Evolutionary conservation across 2,113 vertebrate species (phyloP).

Genomic region (Hystrix brachyura): DNA sequence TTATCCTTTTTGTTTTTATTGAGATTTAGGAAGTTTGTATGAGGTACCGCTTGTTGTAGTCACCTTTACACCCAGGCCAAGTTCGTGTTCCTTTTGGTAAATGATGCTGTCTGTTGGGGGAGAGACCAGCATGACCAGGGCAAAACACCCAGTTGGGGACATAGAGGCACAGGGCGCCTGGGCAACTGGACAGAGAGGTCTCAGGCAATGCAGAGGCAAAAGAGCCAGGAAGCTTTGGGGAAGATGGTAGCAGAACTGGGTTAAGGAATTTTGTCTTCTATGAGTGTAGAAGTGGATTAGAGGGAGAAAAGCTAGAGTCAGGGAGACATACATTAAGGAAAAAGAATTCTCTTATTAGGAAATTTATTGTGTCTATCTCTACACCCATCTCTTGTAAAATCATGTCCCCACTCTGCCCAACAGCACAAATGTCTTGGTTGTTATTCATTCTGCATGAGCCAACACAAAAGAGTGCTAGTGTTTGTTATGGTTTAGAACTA

Average conservation of each 20-base stretch:
- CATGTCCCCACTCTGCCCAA: neutral
- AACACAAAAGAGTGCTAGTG: neutral
- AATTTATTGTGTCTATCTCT: neutral
- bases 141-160: neutral
- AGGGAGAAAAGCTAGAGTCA: neutral
- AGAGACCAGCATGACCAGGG: neutral
- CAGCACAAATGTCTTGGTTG: neutral
- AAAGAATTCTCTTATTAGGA: neutral
- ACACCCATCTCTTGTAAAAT: neutral
- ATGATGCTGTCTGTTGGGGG: neutral
- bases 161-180: neutral
- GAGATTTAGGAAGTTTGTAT: neutral
- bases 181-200: neutral
- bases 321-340: neutral
- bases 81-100: neutral
- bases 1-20: neutral
- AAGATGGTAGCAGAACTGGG: neutral
- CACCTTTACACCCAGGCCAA: neutral
- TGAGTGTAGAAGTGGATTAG: neutral
- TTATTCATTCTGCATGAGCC: neutral
- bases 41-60: neutral
- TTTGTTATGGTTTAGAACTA: neutral
- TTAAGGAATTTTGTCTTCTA: slow-evolving; percentile 19
- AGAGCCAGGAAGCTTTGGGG: neutral
- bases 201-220: neutral